phyloP scores from a whole-genome alignment of 92 coral and sea anemone genomes.

The Heliopora coerulea region DNA sequence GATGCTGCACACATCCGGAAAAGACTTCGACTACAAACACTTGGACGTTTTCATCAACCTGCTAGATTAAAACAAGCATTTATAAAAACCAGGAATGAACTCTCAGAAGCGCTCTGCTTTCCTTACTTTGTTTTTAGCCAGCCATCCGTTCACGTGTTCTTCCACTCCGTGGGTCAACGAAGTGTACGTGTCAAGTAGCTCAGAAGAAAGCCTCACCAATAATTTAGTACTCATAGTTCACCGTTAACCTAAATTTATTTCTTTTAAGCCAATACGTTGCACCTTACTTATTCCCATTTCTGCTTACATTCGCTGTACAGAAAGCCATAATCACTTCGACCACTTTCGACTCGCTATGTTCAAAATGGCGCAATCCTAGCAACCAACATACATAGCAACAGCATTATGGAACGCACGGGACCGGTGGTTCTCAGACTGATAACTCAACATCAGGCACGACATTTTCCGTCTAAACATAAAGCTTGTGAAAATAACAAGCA shows the following conservation, averaged over 20 bases:
- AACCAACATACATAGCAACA: too few relatives aligned
- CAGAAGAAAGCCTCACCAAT: slow-evolving; percentile 62
- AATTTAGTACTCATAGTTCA: slow-evolving; percentile 67
- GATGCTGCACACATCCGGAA: slow-evolving; percentile 94
- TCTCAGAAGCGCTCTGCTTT: not conserved
- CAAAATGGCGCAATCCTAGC: too few relatives aligned
- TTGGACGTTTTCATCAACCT: slow-evolving; percentile 66
- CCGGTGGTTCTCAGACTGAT: too few relatives aligned
- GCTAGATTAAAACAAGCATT: slow-evolving; percentile 33
- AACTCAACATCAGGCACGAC: too few relatives aligned
- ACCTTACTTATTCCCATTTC: too few relatives aligned
- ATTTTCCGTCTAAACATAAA: too few relatives aligned
- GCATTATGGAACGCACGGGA: too few relatives aligned
- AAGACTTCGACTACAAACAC: slow-evolving; percentile 87
- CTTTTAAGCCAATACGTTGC: too few relatives aligned
- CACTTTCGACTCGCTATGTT: not conserved
- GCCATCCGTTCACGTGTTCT: slow-evolving; percentile 67
- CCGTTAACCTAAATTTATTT: too few relatives aligned
- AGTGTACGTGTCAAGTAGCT: slow-evolving; percentile 71
- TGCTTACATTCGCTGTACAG: too few relatives aligned
- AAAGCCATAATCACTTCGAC: too few relatives aligned
- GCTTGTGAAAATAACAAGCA: too few relatives aligned
- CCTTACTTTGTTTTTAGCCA: slow-evolving; percentile 69
- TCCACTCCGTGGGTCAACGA: slow-evolving; percentile 80
- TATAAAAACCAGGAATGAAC: not conserved